Conservation (phyloP, 2,888 invertebrate species). For the Synergus laeviventris region DNA sequence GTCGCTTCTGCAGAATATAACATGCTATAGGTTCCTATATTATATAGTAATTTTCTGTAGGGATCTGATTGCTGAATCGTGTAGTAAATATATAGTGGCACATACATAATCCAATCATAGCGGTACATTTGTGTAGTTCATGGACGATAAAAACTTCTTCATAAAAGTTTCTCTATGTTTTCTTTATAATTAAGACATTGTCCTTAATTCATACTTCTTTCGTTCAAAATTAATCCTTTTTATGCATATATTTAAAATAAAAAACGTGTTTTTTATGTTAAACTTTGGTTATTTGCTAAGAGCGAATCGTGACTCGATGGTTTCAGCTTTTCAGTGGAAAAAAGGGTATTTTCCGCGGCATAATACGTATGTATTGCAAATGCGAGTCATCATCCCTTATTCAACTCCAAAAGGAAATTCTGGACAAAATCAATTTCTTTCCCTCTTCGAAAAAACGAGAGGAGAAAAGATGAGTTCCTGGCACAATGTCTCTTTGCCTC, state of each 20-base stretch:
- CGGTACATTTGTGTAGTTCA: background rate
- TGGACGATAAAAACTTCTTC: background rate
- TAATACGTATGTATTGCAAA: background rate
- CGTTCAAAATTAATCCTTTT: too few species aligned
- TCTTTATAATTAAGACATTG: background rate
- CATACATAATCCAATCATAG: background rate
- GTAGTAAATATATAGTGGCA: background rate
- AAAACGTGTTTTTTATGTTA: too few species aligned
- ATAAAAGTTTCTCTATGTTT: too few species aligned
- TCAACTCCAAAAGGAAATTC: background rate
- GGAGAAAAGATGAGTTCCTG: background rate
- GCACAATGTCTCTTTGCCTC: constrained; percentile 1
- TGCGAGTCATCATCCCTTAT: constrained; percentile 2
- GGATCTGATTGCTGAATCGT: background rate
- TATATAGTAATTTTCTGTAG: background rate
- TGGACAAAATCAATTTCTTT: background rate
- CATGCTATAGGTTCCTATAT: too few species aligned
- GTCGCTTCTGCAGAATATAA: too few species aligned
- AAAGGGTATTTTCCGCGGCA: background rate
- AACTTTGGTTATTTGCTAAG: background rate
- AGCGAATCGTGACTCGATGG: background rate
- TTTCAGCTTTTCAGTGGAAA: background rate
- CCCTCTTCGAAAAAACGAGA: background rate
- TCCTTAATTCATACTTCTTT: too few species aligned
- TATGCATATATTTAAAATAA: too few species aligned